Evolutionary conservation across 2,888 invertebrate species (phyloP).

Genomic region (Panzeria rudis): DNA sequence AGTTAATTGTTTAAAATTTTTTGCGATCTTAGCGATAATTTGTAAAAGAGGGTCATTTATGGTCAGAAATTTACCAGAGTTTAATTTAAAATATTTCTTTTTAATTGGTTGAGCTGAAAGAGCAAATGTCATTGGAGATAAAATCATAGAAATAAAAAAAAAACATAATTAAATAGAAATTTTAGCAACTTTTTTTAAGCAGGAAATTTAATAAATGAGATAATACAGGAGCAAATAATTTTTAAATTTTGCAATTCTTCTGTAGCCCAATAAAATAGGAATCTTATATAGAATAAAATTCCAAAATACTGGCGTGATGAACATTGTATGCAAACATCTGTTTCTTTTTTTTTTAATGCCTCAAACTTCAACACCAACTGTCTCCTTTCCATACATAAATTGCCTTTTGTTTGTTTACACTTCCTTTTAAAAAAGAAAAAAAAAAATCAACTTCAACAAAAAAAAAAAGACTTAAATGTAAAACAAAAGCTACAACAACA

Average conservation of each 20-base stretch:
- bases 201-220: neutral
- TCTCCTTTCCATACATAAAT: constrained; percentile 16
- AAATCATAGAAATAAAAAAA: constrained; percentile 6
- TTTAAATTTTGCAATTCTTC: no score
- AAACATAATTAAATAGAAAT: neutral
- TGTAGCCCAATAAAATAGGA: no score
- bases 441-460: constrained; percentile 8
- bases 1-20: constrained; percentile 18
- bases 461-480: neutral
- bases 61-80: neutral
- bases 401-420: constrained; percentile 56
- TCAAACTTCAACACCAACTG: constrained; percentile 46
- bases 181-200: no score
- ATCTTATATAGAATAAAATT: neutral
- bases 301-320: neutral
- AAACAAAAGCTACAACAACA: constrained; percentile 27
- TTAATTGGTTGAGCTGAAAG: neutral
- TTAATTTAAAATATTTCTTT: neutral
- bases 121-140: constrained; percentile 27
- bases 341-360: constrained; percentile 21
- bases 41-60: constrained; percentile 51
- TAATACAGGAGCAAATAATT: no score
- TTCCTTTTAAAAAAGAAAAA: constrained; percentile 34
- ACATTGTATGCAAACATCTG: constrained; percentile 41
- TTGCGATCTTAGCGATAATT: constrained; percentile 38